Base-by-base conservation (phyloP, 2,113 vertebrate species). In the Myodes glareolus region DNA sequence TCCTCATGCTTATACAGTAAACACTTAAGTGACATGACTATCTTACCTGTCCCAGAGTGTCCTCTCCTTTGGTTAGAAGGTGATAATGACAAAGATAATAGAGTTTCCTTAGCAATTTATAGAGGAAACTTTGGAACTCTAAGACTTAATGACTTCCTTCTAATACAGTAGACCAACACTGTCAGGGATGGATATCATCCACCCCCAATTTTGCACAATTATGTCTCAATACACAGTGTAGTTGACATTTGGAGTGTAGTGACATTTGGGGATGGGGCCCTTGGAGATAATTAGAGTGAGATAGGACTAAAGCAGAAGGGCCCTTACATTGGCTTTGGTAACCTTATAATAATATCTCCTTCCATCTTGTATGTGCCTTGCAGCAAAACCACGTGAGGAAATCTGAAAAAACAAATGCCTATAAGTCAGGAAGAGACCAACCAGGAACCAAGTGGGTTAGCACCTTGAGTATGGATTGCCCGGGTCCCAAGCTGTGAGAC, bases 31-130 rank as follows among this genome's bases (percentile, higher is more conserved):
- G 16, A 21, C 39, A 31, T 39, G 82, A 45, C 27, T 29, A 10
- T 42, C 55, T 39, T 7, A 63, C 81, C 52, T 16, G 25, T n/a
- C 50, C 12, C 1, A 4, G 21, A 52, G 50, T 87, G 12, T 50
- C 86, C 42, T 91, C 70, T 47, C 45, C 94, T 63, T 95, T 87
- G 78, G 33, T 90, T 94, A 68, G 16, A 97, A 92, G 52, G 52
- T 67, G 68, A 36, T 76, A 85, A 84, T 85, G 1, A 65, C 36
- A 75, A 94, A 78, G 39, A 80, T 80, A 92, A 52, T 36, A 76
- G 42, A 68, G 14, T 84, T 81, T 81, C 42, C 61, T 85, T 84
- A 23, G 33, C 39, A 95, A 65, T 77, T 86, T 92, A 68, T 90
- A 92, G 82, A 87, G 67, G 25, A 16, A 85, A 27, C 16, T 65